Conservation (phyloP, 2,797 vertebrate genomes). For the Mallotus villosus region DNA sequence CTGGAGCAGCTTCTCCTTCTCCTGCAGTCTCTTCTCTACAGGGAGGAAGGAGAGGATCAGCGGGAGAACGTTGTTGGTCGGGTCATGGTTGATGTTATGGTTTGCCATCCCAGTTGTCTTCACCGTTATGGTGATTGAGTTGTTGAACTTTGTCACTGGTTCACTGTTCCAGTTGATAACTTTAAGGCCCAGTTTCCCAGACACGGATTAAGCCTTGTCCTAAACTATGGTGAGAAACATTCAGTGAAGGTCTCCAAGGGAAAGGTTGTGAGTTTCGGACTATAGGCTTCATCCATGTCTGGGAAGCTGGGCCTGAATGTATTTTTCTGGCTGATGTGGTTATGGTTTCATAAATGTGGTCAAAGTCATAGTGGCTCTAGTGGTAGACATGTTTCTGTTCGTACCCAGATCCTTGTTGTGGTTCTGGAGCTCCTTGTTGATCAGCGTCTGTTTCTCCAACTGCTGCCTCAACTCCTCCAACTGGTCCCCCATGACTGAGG, state of each 20-base stretch:
- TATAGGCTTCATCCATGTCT: not conserved
- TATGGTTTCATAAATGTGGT: not conserved
- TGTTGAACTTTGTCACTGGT: not conserved
- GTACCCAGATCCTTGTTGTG: slow-evolving; percentile 75
- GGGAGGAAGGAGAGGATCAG: not conserved
- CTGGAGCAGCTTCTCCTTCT: slow-evolving; percentile 73
- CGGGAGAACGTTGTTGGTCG: not conserved
- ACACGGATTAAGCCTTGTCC: too few species aligned
- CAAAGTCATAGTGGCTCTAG: not conserved
- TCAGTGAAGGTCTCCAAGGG: too few species aligned
- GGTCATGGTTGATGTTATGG: not conserved
- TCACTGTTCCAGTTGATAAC: not conserved
- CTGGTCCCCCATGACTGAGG: slow-evolving; percentile 74
- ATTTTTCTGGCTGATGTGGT: not conserved
- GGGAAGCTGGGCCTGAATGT: not conserved
- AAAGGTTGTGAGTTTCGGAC: too few species aligned
- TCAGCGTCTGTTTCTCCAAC: slow-evolving; percentile 74
- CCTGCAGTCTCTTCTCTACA: slow-evolving; percentile 67
- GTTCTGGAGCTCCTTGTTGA: slow-evolving; percentile 69
- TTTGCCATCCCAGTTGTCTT: not conserved
- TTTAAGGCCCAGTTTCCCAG: too few species aligned
- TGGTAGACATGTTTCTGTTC: slow-evolving; percentile 21
- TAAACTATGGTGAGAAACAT: too few species aligned
- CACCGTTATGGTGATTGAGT: not conserved
- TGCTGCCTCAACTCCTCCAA: slow-evolving; percentile 73